Conservation (phyloP, 1,140 invertebrate species). For the Ceratina calcarata region DNA sequence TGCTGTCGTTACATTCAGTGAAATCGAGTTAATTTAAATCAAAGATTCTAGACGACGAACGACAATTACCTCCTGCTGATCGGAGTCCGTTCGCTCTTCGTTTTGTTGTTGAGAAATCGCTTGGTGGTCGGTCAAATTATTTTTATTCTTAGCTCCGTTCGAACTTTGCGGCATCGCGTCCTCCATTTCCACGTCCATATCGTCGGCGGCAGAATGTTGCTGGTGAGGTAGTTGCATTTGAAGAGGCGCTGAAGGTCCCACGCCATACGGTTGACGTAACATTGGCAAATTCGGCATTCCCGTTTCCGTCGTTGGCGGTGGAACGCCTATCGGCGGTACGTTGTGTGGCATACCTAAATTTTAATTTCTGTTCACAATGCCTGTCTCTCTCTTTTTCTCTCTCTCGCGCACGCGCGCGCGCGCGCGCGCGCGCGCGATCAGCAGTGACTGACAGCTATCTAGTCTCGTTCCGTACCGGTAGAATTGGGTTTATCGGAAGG, state of each 20-base stretch:
- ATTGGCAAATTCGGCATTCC: slow-evolving; percentile 76
- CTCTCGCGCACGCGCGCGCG: too few relatives aligned
- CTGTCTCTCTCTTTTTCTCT: too few relatives aligned
- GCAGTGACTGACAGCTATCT: too few relatives aligned
- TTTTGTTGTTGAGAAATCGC: slow-evolving; percentile 63
- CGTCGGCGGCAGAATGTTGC: slow-evolving; percentile 74
- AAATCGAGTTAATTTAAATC: not conserved
- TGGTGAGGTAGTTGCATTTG: slow-evolving; percentile 78
- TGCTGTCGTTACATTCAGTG: slow-evolving; percentile 13
- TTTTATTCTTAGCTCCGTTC: slow-evolving; percentile 62
- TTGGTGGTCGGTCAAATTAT: slow-evolving; percentile 70
- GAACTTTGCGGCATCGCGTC: slow-evolving; percentile 78
- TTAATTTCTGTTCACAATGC: not conserved
- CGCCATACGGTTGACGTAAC: slow-evolving; percentile 73
- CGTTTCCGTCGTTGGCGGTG: slow-evolving; percentile 74
- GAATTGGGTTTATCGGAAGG: slow-evolving; percentile 78
- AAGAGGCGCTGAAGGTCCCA: slow-evolving; percentile 77
- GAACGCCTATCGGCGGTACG: slow-evolving; percentile 78
- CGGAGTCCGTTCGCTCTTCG: slow-evolving; percentile 61
- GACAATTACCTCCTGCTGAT: slow-evolving; percentile 45
- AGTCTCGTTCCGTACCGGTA: slow-evolving; percentile 67
- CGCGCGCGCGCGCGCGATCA: too few relatives aligned
- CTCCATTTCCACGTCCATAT: slow-evolving; percentile 86
- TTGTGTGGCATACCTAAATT: slow-evolving; percentile 77
- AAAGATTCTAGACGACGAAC: not conserved